A percentile compares a stretch with the other conserved stretches of the same genome.
Evolutionary conservation across 2,888 invertebrate species (phyloP).

Genomic region (Tridacna gigas): DNA sequence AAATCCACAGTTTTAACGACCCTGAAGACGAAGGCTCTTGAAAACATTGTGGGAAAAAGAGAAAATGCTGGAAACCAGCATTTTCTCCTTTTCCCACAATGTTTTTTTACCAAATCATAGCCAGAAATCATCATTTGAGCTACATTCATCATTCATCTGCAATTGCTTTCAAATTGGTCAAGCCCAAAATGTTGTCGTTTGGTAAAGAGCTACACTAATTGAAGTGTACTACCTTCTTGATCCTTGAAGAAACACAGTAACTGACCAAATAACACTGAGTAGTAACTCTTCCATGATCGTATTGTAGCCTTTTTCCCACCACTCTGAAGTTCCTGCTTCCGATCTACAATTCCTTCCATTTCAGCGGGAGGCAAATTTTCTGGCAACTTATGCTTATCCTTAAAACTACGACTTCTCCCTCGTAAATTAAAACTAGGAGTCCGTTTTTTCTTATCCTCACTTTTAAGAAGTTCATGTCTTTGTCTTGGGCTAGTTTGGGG

Average conservation of each 20-base stretch:
- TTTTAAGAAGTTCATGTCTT: constrained; percentile 73
- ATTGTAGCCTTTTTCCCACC: constrained; percentile 98
- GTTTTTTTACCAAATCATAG: too few species aligned
- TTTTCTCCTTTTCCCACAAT: too few species aligned
- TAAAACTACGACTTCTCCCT: constrained; percentile 93
- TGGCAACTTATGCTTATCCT: constrained; percentile 81
- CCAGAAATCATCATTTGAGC: too few species aligned
- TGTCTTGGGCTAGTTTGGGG: constrained; percentile 75
- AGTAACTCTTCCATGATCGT: constrained; percentile 97
- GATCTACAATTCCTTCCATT: constrained; percentile 95
- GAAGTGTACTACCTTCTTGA: constrained; percentile 87
- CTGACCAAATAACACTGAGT: constrained; percentile 98
- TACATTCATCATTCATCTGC: too few species aligned
- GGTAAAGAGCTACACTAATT: neutral
- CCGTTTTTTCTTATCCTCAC: constrained; percentile 91
- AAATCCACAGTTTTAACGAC: too few species aligned
- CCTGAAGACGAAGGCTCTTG: too few species aligned
- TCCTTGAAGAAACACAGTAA: constrained; percentile 99
- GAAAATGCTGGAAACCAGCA: too few species aligned
- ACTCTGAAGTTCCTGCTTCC: constrained; percentile 96
- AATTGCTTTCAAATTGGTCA: too few species aligned
- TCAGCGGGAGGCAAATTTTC: constrained; percentile 92
- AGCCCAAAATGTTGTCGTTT: too few species aligned
- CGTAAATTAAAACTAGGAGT: constrained; percentile 98
- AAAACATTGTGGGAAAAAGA: too few species aligned